phyloP scores from a whole-genome alignment of 2,888 invertebrate genomes.

The Shargacucullia verbasci region DNA sequence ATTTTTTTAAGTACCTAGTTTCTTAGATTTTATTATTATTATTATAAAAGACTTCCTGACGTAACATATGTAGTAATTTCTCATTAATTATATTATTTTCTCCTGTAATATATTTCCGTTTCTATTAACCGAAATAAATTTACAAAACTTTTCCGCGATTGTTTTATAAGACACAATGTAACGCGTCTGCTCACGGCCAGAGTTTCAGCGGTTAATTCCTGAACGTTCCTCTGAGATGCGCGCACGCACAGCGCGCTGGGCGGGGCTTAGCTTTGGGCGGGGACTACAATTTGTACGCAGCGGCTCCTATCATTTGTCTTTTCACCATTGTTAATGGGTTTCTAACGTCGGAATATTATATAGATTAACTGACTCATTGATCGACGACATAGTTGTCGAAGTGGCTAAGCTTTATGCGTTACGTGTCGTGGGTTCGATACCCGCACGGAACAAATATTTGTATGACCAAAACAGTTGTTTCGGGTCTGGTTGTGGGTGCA shows the following conservation, averaged over 20 bases:
- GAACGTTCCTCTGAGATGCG: constrained; percentile 48
- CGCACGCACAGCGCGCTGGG: constrained; percentile 56
- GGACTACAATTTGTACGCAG: constrained; percentile 29
- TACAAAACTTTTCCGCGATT: background rate
- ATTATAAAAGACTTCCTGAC: no score
- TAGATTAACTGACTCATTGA: no score
- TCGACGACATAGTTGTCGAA: no score
- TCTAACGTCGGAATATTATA: constrained; percentile 1
- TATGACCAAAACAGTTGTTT: no score
- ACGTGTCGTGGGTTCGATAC: no score
- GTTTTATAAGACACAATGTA: constrained; percentile 1
- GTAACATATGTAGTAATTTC: no score
- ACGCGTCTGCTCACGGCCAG: constrained; percentile 42
- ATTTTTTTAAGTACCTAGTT: no score
- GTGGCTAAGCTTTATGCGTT: no score
- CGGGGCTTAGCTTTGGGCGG: constrained; percentile 70
- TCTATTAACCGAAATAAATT: background rate
- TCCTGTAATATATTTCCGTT: background rate
- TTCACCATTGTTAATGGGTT: constrained; percentile 5
- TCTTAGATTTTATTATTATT: no score
- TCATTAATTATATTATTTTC: no score
- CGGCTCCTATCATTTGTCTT: constrained; percentile 22
- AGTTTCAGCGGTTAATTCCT: constrained; percentile 57
- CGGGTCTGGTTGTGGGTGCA: no score
- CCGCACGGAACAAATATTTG: no score